Evolutionary conservation across 2,113 vertebrate genomes (phyloP), one percentile per base, ranked within the genome.

Genomic region (Neoarius graeffei): DNA sequence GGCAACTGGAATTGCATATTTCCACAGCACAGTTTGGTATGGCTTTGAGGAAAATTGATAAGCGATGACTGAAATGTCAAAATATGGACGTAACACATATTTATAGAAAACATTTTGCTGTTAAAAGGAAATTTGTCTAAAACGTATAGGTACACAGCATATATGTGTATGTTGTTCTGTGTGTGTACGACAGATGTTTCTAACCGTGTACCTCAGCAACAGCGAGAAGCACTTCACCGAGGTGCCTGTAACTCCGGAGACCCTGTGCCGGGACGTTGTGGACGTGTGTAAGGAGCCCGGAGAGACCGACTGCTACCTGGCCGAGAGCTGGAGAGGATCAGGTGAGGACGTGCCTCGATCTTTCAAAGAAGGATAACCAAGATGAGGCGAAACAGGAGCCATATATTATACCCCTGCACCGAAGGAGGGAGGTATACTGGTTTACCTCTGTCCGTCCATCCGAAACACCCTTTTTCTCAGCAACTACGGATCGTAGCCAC

Each of bases 201-300:
- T 99, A 67, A 98, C 97, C 0, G 97, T 99, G 88, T 98, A 97
- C 94, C 97, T 98, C 90, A 97, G 98, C 92, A 97, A 96, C 95
- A 97, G 94, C 0, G 97, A 99, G 87, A 97, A 98, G 88, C 96
- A 98, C 92, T 96, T 97, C 93, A 97, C 94, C 0, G 97, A 99
- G 93, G 97, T 98, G 57, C 98, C 98, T 0, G 91, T 99, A 59
- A 98, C 96, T 7, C 97, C 97, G 0, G 97, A 99, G 91, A 99
- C 97, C 0, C 93, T 96, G 54, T 97, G 98, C 94, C 92, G 97
- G 35, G 98, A 99, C 5, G 96, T 99, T 82, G 94, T 99, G 91
- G 98, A 97, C 86, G 95, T 98, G 86, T 99, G 98, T 92, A 98
- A 97, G 90, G 97, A 98, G 88, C 97, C 98, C 0, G 97, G 98